Conservation (phyloP, 2,888 invertebrate genomes). For the Trachelus troglodyta region DNA sequence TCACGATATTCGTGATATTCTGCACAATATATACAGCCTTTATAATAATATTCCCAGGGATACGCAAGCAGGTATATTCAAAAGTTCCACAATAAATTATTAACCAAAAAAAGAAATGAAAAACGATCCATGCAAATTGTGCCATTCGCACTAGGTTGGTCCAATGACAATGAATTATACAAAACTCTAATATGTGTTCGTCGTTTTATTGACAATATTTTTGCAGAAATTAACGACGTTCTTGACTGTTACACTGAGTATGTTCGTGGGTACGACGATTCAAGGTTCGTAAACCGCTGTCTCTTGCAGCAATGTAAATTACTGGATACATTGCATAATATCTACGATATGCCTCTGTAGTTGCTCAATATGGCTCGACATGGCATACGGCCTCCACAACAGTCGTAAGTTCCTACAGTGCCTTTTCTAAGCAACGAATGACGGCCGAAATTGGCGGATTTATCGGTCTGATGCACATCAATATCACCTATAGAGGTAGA, state of each 20-base stretch:
- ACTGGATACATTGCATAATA: conserved; percentile 10
- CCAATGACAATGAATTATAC: not conserved
- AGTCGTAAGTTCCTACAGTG: conserved; percentile 88
- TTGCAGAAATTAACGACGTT: conserved; percentile 93
- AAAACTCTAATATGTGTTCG: not conserved
- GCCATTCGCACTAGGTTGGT: not conserved
- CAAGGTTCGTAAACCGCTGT: conserved; percentile 76
- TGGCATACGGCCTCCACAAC: conserved; percentile 92
- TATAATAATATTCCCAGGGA: conserved; percentile 95
- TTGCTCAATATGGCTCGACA: conserved; percentile 88
- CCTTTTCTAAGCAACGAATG: conserved; percentile 89
- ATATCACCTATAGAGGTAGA: conserved; percentile 92
- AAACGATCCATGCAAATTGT: not conserved
- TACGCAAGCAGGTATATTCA: conserved; percentile 85
- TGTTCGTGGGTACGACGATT: conserved; percentile 93
- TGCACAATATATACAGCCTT: conserved; percentile 94
- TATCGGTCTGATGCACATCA: conserved; percentile 93
- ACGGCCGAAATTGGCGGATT: conserved; percentile 90
- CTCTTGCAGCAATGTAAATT: conserved; percentile 5
- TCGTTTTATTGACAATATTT: conserved; percentile 36
- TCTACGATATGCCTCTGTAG: conserved; percentile 66
- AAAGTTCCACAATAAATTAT: not conserved
- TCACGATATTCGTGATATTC: conserved; percentile 88
- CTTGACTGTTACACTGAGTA: conserved; percentile 89
- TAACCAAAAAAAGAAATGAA: not conserved